These are phyloP conservation scores for Drosophila rubida DNA, from an alignment of 2,888 invertebrate genomes.

Conservation along the genomic window DNA sequence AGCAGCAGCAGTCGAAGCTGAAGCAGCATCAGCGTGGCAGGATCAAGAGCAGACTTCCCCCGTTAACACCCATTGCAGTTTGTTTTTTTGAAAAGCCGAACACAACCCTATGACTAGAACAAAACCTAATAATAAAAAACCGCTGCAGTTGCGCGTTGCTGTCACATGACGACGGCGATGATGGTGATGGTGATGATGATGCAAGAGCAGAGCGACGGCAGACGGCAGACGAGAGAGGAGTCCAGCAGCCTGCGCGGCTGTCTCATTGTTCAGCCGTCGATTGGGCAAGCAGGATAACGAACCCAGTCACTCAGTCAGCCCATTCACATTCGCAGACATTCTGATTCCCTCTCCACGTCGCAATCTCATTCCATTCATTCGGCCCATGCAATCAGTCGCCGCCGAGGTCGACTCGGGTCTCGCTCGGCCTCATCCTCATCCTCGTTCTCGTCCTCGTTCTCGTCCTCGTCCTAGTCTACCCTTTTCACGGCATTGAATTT, in stretches of 20 bases:
- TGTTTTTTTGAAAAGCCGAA: constrained; percentile 28
- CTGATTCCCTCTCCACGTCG: constrained; percentile 9
- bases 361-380: constrained; percentile 19
- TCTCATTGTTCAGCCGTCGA: constrained; percentile 57
- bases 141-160: constrained; percentile 63
- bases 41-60: constrained; percentile 22
- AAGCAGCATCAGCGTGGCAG: constrained; percentile 21
- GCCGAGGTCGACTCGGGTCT: constrained; percentile 29
- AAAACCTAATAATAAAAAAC: constrained; percentile 32
- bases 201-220: constrained; percentile 9
- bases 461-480: constrained; percentile 48
- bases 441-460: not conserved
- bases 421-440: constrained; percentile 14
- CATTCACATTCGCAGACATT: constrained; percentile 26
- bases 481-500: constrained; percentile 79
- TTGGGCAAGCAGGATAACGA: constrained; percentile 72
- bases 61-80: constrained; percentile 65
- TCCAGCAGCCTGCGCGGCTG: constrained; percentile 36
- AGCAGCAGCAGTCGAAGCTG: constrained; percentile 15
- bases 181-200: constrained; percentile 30
- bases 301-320: constrained; percentile 47
- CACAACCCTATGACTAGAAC: constrained; percentile 62
- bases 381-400: constrained; percentile 48
- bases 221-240: constrained; percentile 22
- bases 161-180: constrained; percentile 35